Evolutionary conservation across 2,797 vertebrate genomes (phyloP), one percentile per base, ranked within the genome.

Genomic region (Cryptoblepharus egeriae): DNA sequence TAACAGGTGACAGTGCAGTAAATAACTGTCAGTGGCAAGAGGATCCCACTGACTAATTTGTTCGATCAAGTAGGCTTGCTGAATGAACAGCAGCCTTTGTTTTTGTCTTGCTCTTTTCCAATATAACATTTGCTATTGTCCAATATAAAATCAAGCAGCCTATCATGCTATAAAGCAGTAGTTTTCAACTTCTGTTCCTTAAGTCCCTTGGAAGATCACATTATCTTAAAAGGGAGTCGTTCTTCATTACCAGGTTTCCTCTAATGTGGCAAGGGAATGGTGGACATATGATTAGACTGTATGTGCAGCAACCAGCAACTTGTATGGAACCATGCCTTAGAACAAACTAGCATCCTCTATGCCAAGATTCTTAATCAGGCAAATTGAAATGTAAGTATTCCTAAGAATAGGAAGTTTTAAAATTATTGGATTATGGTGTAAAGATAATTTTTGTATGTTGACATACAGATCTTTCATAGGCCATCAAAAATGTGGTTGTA

Each of bases 71-170:
- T 64, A 71, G 58, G 30, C 28, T 57, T 88, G 73, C 67, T 35
- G 37, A 81, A 71, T 5, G 15, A 61, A 30, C n/a, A 64, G 77
- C 80, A 79, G 52, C 57, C 45, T 82, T 70, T 2, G 57, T 5
- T 75, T 57, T 75, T 20, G 77, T 83, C 77, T 28, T 32, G 32
- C 72, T n/a, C 73, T 75, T 84, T 80, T 74, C 85, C 86, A 70
- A 72, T 67, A 35, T n/a, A 80, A 39, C 24, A 15, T 15, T 58
- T 35, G 30, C 67, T 73, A 63, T 49, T 57, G 45, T 37, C 2
- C 69, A 39, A 42, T 69, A 22, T 42, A 28, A 4, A 30, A 10
- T 80, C 28, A 30, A 13, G 6, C 18, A 28, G 18, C 3, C 3
- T 84, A 63, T 52, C 15, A 4, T 85, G 84, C 82, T 45, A 20